Evolutionary conservation across 1,140 invertebrate genomes (phyloP).

Genomic region (Penaeus indicus): DNA sequence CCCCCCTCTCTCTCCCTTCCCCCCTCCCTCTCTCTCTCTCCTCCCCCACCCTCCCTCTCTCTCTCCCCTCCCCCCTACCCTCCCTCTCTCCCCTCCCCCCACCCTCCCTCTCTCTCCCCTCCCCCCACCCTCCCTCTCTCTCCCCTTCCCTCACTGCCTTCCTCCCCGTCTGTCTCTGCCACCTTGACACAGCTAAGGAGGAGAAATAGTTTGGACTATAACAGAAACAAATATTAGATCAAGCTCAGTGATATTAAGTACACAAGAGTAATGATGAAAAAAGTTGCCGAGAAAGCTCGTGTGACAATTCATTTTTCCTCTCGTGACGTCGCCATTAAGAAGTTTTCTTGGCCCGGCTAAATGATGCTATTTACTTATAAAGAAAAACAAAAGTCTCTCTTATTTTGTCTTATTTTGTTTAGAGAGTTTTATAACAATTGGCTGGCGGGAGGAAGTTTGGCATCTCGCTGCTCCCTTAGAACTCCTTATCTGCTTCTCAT

Average conservation of each 20-base stretch:
- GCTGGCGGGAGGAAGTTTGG: no score
- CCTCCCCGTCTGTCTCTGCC: slow-evolving; percentile 7
- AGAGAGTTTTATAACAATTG: no score
- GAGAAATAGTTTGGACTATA: slow-evolving; percentile 18
- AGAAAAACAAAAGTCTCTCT: slow-evolving; percentile 26
- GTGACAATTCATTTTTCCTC: slow-evolving; percentile 26
- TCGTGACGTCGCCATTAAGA: slow-evolving; percentile 21
- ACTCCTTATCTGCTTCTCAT: no score
- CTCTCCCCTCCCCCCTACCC: neutral
- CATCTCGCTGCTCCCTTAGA: no score
- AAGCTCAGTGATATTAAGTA: slow-evolving; percentile 33
- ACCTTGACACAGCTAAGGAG: slow-evolving; percentile 12
- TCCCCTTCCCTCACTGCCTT: neutral
- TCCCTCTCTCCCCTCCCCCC: neutral
- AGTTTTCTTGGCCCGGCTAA: slow-evolving; percentile 26
- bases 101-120: no score
- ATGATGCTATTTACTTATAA: slow-evolving; percentile 29
- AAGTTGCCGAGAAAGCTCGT: neutral
- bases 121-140: neutral
- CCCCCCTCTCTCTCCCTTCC: no score
- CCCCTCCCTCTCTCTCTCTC: no score
- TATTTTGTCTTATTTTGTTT: slow-evolving; percentile 3
- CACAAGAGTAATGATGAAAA: slow-evolving; percentile 29
- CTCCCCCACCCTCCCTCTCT: no score
- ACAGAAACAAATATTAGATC: slow-evolving; percentile 29